Base-by-base conservation (phyloP, 2,797 vertebrate species). In the Sebastes hubbsi region DNA sequence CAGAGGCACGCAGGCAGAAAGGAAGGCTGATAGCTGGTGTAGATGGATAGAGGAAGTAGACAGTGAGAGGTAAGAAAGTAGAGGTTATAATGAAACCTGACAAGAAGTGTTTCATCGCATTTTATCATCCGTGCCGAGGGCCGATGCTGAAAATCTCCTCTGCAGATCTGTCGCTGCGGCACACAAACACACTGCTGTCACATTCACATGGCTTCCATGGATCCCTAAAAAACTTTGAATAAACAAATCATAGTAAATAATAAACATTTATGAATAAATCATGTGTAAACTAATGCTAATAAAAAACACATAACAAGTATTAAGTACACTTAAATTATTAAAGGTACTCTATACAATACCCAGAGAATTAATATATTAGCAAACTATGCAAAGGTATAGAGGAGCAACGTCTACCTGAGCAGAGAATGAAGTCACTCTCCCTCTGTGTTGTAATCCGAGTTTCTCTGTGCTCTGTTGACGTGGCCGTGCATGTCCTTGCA, bases 11-110 rank as follows among this genome's bases (percentile, higher is more conserved):
- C 5, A 54, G 64, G 34, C 18, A 25, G 72, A 75, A 60, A 56
- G 25, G 52, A 69, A 24, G 6, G n/a, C 20, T 25, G 59, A 56
- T 42, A 59, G 54, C 54, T 29, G 52, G 60, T 6, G 59, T 22
- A 27, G 68, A 62, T 8, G 58, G 62, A 78, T 9, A 32, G 56
- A 34, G 52, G 61, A 77, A 66, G 59, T 14, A n/a, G 63, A 76
- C 61, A 55, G 52, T 13, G 52, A 70, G 54, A 24, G 67, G 32
- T 46, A 32, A 65, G 25, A 72, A 32, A 54, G 46, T 56, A 34
- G 38, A 62, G 25, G 68, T n/a, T 32, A 29, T 75, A 20, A 74
- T 69, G 46, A 78, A 73, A 79, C 59, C 78, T 78, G 61, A 70
- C 42, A 58, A 30, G 34, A 27, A 74, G 49, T 42, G 63, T 74